Evolutionary conservation across 2,113 vertebrate genomes (phyloP).

Genomic region (Nyctibius bracteatus): DNA sequence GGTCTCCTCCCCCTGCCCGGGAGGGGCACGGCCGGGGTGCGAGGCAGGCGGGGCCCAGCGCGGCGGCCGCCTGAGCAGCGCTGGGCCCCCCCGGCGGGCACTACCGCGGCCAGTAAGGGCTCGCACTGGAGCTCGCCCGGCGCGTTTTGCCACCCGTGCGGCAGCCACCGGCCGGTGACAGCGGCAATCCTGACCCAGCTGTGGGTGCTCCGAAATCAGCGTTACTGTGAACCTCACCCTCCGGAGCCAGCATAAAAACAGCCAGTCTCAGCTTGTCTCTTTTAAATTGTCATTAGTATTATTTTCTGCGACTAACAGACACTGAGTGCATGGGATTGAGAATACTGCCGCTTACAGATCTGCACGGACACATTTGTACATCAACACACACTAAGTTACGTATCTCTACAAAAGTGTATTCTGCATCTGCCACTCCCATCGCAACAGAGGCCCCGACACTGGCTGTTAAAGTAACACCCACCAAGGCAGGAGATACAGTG

Average conservation of each 20-base stretch:
- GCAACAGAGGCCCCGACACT: rapidly evolving
- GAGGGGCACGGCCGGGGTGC: no score
- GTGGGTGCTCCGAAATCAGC: rapidly evolving
- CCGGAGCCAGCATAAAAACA: rapidly evolving
- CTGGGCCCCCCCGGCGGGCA: not conserved
- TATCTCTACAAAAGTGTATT: rapidly evolving
- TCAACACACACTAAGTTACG: no score
- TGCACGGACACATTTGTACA: not conserved
- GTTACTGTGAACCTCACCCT: rapidly evolving
- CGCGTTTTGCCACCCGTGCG: no score
- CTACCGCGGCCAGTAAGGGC: not conserved
- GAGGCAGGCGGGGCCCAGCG: not conserved
- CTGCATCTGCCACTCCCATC: not conserved
- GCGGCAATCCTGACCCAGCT: rapidly evolving
- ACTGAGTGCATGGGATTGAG: rapidly evolving
- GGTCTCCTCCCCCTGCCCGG: not conserved
- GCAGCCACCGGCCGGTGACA: no score
- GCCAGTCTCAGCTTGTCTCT: rapidly evolving
- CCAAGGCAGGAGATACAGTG: not conserved
- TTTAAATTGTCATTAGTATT: rapidly evolving
- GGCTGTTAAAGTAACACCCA: not conserved
- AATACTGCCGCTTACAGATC: rapidly evolving
- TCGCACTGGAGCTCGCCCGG: not conserved
- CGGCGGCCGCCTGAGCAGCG: not conserved
- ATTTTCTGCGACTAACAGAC: not conserved